Conservation (phyloP, 2,797 vertebrate genomes). For the Calcarius lapponicus region DNA sequence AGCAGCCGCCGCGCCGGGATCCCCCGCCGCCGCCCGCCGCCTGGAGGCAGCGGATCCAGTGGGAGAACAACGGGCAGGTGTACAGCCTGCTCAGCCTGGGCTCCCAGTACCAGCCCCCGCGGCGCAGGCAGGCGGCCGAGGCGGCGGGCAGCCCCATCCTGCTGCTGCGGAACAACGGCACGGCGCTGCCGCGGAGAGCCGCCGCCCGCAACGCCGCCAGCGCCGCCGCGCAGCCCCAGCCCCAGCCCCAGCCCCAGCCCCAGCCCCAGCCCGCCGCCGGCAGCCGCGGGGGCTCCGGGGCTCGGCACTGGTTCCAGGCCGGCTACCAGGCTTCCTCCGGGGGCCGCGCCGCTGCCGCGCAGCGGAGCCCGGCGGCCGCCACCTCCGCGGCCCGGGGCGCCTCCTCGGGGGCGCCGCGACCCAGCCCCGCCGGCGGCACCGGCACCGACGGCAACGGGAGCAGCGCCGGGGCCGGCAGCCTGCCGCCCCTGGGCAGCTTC, state of each 20-base stretch:
- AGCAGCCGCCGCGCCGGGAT: slow-evolving; percentile 62
- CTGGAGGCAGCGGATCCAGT: slow-evolving; percentile 85
- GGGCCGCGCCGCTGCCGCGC: neutral
- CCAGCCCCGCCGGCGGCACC: slow-evolving; percentile 13
- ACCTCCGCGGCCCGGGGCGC: neutral
- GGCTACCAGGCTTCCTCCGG: slow-evolving; percentile 29
- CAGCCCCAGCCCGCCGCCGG: neutral
- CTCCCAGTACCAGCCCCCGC: slow-evolving; percentile 81
- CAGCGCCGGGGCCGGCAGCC: neutral
- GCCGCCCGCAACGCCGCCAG: neutral
- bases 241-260: neutral
- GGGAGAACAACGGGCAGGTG: slow-evolving; percentile 90
- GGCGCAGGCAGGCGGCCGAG: slow-evolving; percentile 75
- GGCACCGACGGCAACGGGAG: slow-evolving; percentile 13
- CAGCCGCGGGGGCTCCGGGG: slow-evolving; percentile 32
- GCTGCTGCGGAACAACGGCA: slow-evolving; percentile 26
- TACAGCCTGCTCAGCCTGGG: slow-evolving; percentile 85
- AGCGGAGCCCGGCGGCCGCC: neutral
- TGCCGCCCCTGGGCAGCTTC: slow-evolving; percentile 38
- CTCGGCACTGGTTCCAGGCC: slow-evolving; percentile 77
- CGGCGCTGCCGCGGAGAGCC: slow-evolving; percentile 16
- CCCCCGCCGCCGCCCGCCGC: slow-evolving; percentile 69
- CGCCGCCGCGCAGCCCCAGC: neutral
- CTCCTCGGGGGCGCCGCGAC: neutral
- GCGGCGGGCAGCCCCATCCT: slow-evolving; percentile 66